phyloP scores from a whole-genome alignment of 1,140 invertebrate genomes.

The Helicoverpa armigera region DNA sequence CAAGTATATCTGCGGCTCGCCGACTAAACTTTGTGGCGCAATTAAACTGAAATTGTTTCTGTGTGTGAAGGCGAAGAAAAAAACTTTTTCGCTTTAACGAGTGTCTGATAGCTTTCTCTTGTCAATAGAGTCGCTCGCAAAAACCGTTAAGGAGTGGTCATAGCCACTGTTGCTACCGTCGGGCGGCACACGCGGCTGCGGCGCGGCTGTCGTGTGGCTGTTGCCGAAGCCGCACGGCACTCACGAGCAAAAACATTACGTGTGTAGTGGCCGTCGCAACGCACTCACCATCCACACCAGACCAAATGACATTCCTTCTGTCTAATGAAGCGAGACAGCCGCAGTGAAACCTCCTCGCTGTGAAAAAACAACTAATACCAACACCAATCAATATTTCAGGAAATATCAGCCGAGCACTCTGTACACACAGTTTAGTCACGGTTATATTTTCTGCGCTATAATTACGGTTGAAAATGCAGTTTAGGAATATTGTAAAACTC shows the following conservation, averaged over 20 bases:
- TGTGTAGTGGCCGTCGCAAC: constrained; percentile 49
- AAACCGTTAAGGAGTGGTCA: constrained; percentile 60
- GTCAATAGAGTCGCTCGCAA: constrained; percentile 62
- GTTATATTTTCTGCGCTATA: too few species aligned
- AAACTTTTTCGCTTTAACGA: constrained; percentile 43
- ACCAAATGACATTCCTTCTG: constrained; percentile 75
- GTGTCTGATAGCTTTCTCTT: constrained; percentile 65
- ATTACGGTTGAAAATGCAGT: too few species aligned
- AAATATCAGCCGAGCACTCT: not conserved
- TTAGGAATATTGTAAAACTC: too few species aligned
- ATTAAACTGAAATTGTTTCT: constrained; percentile 24
- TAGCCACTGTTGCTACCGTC: not conserved
- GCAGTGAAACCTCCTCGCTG: constrained; percentile 54
- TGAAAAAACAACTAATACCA: constrained; percentile 23
- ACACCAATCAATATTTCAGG: constrained; percentile 18
- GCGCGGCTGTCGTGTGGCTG: not conserved
- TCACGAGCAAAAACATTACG: constrained; percentile 67
- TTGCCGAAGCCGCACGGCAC: not conserved
- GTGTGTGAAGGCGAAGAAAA: constrained; percentile 28
- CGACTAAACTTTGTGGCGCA: not conserved
- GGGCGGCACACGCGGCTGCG: not conserved
- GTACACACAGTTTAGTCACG: not conserved
- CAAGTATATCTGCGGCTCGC: not conserved
- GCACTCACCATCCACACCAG: constrained; percentile 52
- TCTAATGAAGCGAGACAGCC: constrained; percentile 68